These are phyloP conservation scores for Heliconius cydno DNA, from an alignment of 2,888 invertebrate genomes.

Conservation along the genomic window DNA sequence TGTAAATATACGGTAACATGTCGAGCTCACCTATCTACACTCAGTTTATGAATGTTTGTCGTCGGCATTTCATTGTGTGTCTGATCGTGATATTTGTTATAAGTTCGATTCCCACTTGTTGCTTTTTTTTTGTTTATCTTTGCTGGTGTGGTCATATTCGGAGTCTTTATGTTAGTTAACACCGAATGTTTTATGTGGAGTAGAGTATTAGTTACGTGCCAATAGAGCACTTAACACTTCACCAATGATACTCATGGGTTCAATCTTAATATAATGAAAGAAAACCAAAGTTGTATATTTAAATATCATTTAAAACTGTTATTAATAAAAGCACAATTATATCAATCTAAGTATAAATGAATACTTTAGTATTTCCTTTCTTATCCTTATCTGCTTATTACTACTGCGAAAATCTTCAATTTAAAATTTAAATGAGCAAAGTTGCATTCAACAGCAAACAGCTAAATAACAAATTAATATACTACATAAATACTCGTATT, in stretches of 20 bases:
- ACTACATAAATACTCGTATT: not conserved
- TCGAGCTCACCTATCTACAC: not conserved
- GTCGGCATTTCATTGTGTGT: not conserved
- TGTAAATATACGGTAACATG: not conserved
- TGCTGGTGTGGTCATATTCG: too few relatives aligned
- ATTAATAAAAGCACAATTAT: not conserved
- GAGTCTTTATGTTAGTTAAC: not conserved
- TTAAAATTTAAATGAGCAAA: slow-evolving; percentile 21
- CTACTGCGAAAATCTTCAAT: slow-evolving; percentile 9
- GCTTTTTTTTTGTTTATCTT: not conserved
- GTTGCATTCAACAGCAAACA: slow-evolving; percentile 4
- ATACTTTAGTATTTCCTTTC: not conserved
- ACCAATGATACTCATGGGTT: too few relatives aligned
- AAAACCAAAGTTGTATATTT: too few relatives aligned
- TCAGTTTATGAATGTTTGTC: not conserved
- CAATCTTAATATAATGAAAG: too few relatives aligned
- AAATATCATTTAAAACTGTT: not conserved
- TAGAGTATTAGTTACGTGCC: too few relatives aligned
- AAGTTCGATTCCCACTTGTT: not conserved
- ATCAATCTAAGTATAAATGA: not conserved
- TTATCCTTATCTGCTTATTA: slow-evolving; percentile 1
- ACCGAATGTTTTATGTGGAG: not conserved
- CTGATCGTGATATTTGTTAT: not conserved
- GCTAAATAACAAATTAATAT: slow-evolving; percentile 12
- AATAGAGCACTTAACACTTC: too few relatives aligned